These are phyloP conservation scores for Phoxinus phoxinus DNA, from an alignment of 2,113 vertebrate species.

Conservation along the genomic window DNA sequence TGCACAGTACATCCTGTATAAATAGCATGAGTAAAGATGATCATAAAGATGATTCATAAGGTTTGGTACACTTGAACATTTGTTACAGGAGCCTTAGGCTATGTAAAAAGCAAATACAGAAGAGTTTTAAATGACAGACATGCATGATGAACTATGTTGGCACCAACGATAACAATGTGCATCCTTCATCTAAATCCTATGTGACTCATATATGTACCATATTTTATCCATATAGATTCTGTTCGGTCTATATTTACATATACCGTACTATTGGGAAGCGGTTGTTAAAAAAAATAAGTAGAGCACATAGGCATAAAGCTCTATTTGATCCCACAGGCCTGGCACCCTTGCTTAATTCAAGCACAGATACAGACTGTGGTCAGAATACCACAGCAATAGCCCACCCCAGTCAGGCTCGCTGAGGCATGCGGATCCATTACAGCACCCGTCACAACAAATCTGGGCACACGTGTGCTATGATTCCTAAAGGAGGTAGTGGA, in stretches of 20 bases:
- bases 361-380: constrained; percentile 50
- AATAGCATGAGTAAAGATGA: background rate
- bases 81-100: background rate
- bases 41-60: constrained; percentile 9
- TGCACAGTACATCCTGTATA: background rate
- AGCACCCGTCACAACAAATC: constrained; percentile 58
- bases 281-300: background rate
- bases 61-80: background rate
- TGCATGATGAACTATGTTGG: background rate
- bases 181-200: background rate
- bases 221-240: background rate
- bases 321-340: constrained; percentile 9
- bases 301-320: constrained; percentile 17
- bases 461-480: constrained; percentile 59
- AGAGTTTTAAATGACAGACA: background rate
- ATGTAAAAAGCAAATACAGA: background rate
- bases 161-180: background rate
- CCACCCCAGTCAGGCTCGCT: constrained; percentile 50
- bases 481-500: constrained; percentile 67
- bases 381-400: constrained; percentile 37
- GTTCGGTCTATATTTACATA: background rate
- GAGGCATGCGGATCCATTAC: constrained; percentile 58
- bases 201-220: background rate
- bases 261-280: background rate
- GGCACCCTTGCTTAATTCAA: constrained; percentile 39